Evolutionary conservation across 2,888 invertebrate species (phyloP), one percentile per base, ranked within the genome.

Genomic region (Coecobrya sp.): DNA sequence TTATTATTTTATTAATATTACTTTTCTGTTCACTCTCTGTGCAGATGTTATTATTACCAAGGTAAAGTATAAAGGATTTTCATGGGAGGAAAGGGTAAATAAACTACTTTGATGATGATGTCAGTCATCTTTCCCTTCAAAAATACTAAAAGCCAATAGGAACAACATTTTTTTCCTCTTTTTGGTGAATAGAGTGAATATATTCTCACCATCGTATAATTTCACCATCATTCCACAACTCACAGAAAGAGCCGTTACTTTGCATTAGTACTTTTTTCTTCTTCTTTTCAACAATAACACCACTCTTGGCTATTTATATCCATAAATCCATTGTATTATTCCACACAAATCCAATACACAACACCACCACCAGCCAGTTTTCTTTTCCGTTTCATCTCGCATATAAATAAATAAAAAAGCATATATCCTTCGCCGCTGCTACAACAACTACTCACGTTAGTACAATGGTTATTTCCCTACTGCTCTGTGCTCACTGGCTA

Each of bases 391-490:
- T 79, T 79, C 49, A 52, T 79, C 27, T 79, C 52, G 19, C 70
- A 70, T 70, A 70, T 70, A 70, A 70, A 70, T 70, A 79, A 79
- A 79, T 52, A 52, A 79, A 52, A 79, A 79, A 52, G 45, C 22
- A 22, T 52, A 52, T 22, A n/a, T 52, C 30, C 30, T 27, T 27
- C 2, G 11, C 27, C 11, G 65, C 27, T 30, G 30, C 25, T 55
- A 49, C 19, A 42, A 22, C 5, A 2, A 11, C 5, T 62, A 42
- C 45, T 76, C n/a, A 8, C 45, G n/a, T n/a, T 45, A 36, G 19
- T 16, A 45, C 76, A 45, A 16, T 25, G 62, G 10, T 22, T 70
- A 13, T 19, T 70, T 19, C 36, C 13, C 22, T 19, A 16, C 27
- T 76, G 22, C 11, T 19, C 42, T 10, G 42, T 30, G 25, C 30